These are phyloP conservation scores for Alexandromys fortis DNA, from an alignment of 2,113 vertebrate genomes.

Conservation along the genomic window DNA sequence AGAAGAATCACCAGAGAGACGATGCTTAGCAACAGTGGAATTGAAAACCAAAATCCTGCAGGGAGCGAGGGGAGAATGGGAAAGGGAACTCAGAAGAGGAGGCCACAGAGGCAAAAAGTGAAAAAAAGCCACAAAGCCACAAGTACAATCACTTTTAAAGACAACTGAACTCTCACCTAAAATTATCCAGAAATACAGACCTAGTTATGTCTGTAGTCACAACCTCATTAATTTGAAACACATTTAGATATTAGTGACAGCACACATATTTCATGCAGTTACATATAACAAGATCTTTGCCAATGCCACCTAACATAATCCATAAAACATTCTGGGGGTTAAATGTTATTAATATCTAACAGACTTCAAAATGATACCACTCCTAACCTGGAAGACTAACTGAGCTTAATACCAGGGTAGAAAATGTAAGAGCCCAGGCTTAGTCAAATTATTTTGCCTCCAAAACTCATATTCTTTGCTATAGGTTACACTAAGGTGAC, in stretches of 20 bases:
- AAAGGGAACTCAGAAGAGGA: neutral
- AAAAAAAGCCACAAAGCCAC: neutral
- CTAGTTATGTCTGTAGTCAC: neutral
- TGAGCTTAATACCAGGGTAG: neutral
- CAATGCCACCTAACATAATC: constrained; percentile 1
- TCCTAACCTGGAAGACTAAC: neutral
- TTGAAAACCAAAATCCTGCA: constrained; percentile 76
- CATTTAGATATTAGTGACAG: constrained; percentile 5
- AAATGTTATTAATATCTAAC: neutral
- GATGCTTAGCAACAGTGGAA: constrained; percentile 75
- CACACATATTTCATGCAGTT: neutral
- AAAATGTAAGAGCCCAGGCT: neutral
- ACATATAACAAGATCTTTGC: neutral
- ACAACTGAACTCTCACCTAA: neutral
- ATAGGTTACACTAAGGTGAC: neutral
- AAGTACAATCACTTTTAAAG: neutral
- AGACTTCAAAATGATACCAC: neutral
- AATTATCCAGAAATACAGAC: neutral
- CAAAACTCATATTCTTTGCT: neutral
- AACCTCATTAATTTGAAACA: neutral
- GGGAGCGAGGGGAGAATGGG: neutral
- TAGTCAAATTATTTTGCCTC: neutral
- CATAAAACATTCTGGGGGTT: neutral
- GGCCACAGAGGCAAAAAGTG: neutral
- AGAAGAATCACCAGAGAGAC: constrained; percentile 78